Evolutionary conservation across 2,888 invertebrate genomes (phyloP).

Genomic region (Apamea anceps): DNA sequence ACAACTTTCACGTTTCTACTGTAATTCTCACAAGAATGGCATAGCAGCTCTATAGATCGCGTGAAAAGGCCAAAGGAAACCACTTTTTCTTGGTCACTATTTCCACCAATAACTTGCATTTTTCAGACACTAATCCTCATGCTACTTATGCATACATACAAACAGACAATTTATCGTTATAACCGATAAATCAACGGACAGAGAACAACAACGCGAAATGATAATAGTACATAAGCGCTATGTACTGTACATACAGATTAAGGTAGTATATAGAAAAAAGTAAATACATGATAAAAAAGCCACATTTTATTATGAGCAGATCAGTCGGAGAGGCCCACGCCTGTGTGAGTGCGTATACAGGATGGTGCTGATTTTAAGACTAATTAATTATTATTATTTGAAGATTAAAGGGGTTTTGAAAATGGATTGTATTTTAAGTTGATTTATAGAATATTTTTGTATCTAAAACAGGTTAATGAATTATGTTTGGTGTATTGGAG

Average conservation of each 20-base stretch:
- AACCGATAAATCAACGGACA: slow-evolving; percentile 68
- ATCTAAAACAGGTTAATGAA: not conserved
- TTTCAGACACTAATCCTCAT: not conserved
- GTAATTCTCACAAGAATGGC: not conserved
- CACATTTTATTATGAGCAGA: slow-evolving; percentile 90
- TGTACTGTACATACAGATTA: slow-evolving; percentile 78
- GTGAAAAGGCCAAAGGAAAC: not conserved
- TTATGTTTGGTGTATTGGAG: not conserved
- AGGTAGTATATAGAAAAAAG: slow-evolving; percentile 88
- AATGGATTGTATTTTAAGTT: not conserved
- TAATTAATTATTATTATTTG: slow-evolving; percentile 56
- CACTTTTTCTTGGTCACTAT: not conserved
- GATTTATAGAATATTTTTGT: not conserved
- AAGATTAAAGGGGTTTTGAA: slow-evolving; percentile 13
- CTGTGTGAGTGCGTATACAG: slow-evolving; percentile 82
- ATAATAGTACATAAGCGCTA: slow-evolving; percentile 66
- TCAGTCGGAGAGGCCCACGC: slow-evolving; percentile 79
- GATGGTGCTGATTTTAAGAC: slow-evolving; percentile 66
- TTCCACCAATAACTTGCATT: not conserved
- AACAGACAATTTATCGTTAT: slow-evolving; percentile 45
- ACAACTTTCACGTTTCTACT: not conserved
- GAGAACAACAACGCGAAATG: slow-evolving; percentile 65
- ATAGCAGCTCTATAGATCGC: no score
- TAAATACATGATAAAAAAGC: slow-evolving; percentile 89
- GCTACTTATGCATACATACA: not conserved